Base-by-base conservation (phyloP, 2,888 invertebrate species). In the Clitarchus hookeri region DNA sequence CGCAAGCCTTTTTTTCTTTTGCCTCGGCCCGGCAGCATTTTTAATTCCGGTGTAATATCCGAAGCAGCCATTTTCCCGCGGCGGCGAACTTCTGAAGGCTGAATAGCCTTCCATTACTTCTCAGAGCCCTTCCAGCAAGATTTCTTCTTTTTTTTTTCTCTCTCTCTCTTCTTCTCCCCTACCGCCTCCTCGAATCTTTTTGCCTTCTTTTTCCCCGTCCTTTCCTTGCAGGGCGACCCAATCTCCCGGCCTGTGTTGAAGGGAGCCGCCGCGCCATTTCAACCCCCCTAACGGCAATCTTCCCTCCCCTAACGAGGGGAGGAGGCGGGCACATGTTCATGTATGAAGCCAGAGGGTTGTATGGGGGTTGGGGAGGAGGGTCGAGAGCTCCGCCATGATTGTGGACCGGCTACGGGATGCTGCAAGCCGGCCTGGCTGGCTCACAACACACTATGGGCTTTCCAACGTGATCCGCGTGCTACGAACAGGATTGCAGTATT, bases 311-410 rank as follows among this genome's bases (percentile, higher is more conserved):
- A 82, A 44, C 36, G 82, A 82, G 82, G 82, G 82, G 82, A 23
- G 27, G 79, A 82, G 82, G 27, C 36, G 27, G 44, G 82, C 82
- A 82, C 82, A 82, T 82, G 82, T 82, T 82, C 82, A 82, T 82
- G 82, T 36, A 82, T 82, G 82, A 82, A 82, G 82, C 82, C 27
- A 27, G 23, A 3, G 36, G 36, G 36, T 3, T 36, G 36, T 4
- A 36, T n/a, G 36, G 36, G 79, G 79, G 25, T n/a, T 12, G 23
- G 27, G 79, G 12, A 13, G 13, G 44, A 3, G 23, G 82, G 13
- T 8, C 0, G 11, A 82, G 82, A 26, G 82, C 27, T 44, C 82
- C 82, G 82, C 82, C 82, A 82, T 82, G 82, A 27, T 82, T 82
- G 82, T 82, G 65, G 65, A 65, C 65, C 53, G 65, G n/a, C 65